Evolutionary conservation across 30 jellyfish, hydroid and myxozoan species (phyloP), one percentile per base, ranked within the genome.

Genomic region (Cassiopea xamachana): DNA sequence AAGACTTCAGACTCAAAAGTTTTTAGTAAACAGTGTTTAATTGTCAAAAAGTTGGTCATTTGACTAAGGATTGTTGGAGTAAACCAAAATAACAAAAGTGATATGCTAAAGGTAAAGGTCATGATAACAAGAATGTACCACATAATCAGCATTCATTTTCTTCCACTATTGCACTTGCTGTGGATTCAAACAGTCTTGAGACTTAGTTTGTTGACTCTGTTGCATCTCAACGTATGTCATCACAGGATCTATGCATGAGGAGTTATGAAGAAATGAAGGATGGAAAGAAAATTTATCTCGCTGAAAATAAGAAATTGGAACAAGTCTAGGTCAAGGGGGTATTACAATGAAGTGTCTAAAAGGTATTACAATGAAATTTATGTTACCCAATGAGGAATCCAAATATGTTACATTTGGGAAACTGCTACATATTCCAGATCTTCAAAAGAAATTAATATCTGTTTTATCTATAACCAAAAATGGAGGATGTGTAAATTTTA

Each of bases 231-330:
- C 89, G 1, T 78, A 78, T 78, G 87, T 59, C 89, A 55, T 80
- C 89, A 80, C 60, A 64, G 89, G 77, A 80, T 59, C 50, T 47
- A 51, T 49, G 55, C 89, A 80, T 80, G 79, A 80, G 62, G 44
- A 80, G 44, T 80, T 55, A 80, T 55, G 80, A 80, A 80, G n/a
- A 80, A 49, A 80, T 80, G 44, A 58, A 80, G 77, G 80, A 9
- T 80, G 89, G 79, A 80, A 80, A 80, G 79, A 80, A 80, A 60
- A 80, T 80, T 80, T 80, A 80, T 80, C 89, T 80, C 43, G 62
- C 72, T 80, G 79, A 80, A 0, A 80, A 80, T 80, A 80, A 80
- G 79, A 80, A 70, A 49, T 48, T 55, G 73, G 89, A 80, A n/a
- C 64, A 75, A 44, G 84, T 48, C 18, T 4, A 75, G 84, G 68